A percentile compares a stretch with the other conserved stretches of the same genome.
phyloP scores from a whole-genome alignment of 2,113 vertebrate genomes.

The Syngnathus floridae region DNA sequence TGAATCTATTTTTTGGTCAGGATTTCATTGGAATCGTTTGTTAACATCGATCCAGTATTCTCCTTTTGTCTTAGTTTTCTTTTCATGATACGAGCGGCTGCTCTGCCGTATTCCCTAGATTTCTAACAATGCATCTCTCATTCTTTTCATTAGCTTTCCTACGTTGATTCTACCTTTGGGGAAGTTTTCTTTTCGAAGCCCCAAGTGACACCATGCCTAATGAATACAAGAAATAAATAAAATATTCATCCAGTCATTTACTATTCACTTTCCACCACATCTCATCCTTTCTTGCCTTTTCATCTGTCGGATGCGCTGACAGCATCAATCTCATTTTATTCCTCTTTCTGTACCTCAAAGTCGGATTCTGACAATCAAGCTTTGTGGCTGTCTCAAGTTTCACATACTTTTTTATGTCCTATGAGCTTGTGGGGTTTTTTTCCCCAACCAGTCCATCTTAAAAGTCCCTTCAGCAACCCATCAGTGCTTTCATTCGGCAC shows the following conservation, averaged over 20 bases:
- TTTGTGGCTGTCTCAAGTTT: conserved; percentile 22
- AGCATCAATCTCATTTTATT: conserved; percentile 29
- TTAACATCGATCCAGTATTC: conserved; percentile 28
- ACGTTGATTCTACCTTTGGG: conserved; percentile 22
- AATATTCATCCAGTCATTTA: conserved; percentile 24
- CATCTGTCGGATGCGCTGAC: conserved; percentile 29
- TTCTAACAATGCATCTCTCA: conserved; percentile 27
- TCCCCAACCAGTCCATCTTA: conserved; percentile 27
- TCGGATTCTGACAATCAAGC: conserved; percentile 12
- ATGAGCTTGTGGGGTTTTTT: conserved; percentile 18
- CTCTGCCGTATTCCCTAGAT: conserved; percentile 26
- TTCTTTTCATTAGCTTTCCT: conserved; percentile 19
- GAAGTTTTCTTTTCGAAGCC: conserved; percentile 12
- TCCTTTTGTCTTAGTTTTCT: conserved; percentile 48
- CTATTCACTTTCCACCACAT: background rate
- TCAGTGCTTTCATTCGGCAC: conserved; percentile 12
- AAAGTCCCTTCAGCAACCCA: conserved; percentile 37
- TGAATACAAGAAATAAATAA: conserved; percentile 13
- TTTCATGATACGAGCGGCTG: conserved; percentile 53
- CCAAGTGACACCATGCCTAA: conserved; percentile 14
- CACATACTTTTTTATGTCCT: conserved; percentile 36
- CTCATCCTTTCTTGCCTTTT: conserved; percentile 10
- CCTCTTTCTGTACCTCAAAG: conserved; percentile 25
- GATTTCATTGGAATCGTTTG: conserved; percentile 31
- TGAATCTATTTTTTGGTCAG: conserved; percentile 38